Evolutionary conservation across 2,797 vertebrate genomes (phyloP).

Genomic region (Manis pentadactyla): DNA sequence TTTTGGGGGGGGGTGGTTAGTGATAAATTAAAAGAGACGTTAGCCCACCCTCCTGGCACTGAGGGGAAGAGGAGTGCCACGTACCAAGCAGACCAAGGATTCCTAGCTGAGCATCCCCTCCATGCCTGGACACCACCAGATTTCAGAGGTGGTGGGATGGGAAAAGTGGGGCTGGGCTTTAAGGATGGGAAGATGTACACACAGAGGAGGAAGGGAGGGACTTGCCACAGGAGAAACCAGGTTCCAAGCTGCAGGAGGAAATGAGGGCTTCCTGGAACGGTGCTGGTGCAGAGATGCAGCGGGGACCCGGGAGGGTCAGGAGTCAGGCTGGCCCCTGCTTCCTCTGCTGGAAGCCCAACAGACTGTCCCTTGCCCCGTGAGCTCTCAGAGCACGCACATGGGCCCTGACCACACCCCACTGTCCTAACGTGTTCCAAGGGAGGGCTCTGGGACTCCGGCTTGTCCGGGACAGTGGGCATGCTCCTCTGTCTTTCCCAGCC

Average conservation of each 20-base stretch:
- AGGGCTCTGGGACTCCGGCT: background rate
- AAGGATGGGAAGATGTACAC: background rate
- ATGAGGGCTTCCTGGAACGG: background rate
- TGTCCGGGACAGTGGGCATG: background rate
- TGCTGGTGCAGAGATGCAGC: background rate
- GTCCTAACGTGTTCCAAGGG: background rate
- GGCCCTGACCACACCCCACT: background rate
- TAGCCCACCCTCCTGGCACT: background rate
- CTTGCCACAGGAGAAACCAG: background rate
- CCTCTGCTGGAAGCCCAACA: background rate
- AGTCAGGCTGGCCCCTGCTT: background rate
- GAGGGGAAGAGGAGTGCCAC: fast-evolving
- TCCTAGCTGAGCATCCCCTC: background rate
- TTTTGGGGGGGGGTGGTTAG: background rate
- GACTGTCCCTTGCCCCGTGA: background rate
- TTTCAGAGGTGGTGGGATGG: too few relatives aligned
- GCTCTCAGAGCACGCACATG: background rate
- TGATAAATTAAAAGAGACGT: background rate
- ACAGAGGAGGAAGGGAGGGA: background rate
- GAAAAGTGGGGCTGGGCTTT: background rate
- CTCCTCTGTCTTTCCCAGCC: background rate
- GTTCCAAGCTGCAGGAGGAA: background rate
- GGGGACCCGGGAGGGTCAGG: background rate
- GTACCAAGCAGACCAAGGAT: background rate
- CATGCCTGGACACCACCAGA: background rate